Evolutionary conservation across 1,140 invertebrate species (phyloP).

Genomic region (Pogonus chalceus): DNA sequence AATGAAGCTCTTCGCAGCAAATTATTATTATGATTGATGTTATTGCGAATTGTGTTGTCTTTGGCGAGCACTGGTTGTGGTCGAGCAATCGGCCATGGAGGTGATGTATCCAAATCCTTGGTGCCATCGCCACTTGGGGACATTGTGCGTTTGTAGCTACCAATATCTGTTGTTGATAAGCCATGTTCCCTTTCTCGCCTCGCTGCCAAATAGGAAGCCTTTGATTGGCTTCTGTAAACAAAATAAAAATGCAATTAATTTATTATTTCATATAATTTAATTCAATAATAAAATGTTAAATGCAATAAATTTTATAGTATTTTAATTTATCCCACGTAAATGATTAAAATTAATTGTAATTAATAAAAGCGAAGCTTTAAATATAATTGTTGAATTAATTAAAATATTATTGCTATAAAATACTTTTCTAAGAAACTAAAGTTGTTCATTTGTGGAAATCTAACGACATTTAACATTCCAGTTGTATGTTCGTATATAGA

Average conservation of each 20-base stretch:
- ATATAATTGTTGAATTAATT: no score
- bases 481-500: no score
- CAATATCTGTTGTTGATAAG: conserved; percentile 53
- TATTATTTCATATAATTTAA: no score
- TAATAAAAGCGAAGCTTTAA: no score
- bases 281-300: no score
- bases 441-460: no score
- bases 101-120: conserved; percentile 19
- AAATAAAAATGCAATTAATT: conserved; percentile 12
- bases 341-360: no score
- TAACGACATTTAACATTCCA: no score
- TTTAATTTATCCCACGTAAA: no score
- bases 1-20: conserved; percentile 30
- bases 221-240: conserved; percentile 63
- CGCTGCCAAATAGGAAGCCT: conserved; percentile 64
- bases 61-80: conserved; percentile 24
- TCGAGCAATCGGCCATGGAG: conserved; percentile 23
- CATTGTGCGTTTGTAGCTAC: conserved; percentile 65
- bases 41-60: conserved; percentile 18
- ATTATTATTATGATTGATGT: conserved; percentile 30
- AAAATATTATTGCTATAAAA: no score
- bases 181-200: conserved; percentile 52
- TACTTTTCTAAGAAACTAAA: no score
- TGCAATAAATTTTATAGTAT: no score
- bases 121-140: conserved; percentile 48